Percentiles rank a stretch among this genome's conserved stretches.
These are phyloP conservation scores for Anthoscopus minutus DNA, from an alignment of 2,113 vertebrate species.

Conservation along the genomic window DNA sequence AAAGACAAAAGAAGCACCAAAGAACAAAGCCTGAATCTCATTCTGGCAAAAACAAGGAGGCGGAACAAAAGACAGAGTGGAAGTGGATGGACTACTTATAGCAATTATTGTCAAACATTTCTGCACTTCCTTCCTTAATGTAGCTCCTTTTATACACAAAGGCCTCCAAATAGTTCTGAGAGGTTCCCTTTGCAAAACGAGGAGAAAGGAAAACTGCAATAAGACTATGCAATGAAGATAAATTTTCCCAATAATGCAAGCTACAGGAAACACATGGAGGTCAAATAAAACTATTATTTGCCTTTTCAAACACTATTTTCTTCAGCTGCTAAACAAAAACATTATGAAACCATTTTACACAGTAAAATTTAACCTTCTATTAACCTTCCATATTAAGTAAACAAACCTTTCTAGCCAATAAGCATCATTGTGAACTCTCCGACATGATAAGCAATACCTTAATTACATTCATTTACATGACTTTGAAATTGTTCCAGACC, in stretches of 20 bases:
- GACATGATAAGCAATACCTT: slow-evolving; percentile 82
- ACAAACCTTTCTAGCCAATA: slow-evolving; percentile 78
- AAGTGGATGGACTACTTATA: slow-evolving; percentile 16
- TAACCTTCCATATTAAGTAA: slow-evolving; percentile 79
- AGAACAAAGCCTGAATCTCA: background rate
- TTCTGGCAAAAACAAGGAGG: background rate
- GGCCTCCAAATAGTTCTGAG: background rate
- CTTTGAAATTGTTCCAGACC: slow-evolving; percentile 80
- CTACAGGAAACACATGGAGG: slow-evolving; percentile 27
- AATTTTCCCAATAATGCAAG: slow-evolving; percentile 36
- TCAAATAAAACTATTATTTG: slow-evolving; percentile 62
- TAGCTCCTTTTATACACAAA: slow-evolving; percentile 1
- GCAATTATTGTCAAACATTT: slow-evolving; percentile 43
- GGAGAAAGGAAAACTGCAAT: background rate
- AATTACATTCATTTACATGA: slow-evolving; percentile 87
- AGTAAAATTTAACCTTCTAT: slow-evolving; percentile 74
- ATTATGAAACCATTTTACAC: slow-evolving; percentile 66
- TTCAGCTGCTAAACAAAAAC: slow-evolving; percentile 68
- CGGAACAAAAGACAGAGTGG: background rate
- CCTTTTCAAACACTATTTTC: slow-evolving; percentile 59
- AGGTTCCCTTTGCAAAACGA: background rate
- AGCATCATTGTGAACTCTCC: slow-evolving; percentile 77
- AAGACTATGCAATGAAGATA: slow-evolving; percentile 23
- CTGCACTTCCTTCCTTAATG: slow-evolving; percentile 36
- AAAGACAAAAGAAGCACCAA: background rate